Evolutionary conservation across 2,113 vertebrate species (phyloP).

Genomic region (Melospiza melodia): DNA sequence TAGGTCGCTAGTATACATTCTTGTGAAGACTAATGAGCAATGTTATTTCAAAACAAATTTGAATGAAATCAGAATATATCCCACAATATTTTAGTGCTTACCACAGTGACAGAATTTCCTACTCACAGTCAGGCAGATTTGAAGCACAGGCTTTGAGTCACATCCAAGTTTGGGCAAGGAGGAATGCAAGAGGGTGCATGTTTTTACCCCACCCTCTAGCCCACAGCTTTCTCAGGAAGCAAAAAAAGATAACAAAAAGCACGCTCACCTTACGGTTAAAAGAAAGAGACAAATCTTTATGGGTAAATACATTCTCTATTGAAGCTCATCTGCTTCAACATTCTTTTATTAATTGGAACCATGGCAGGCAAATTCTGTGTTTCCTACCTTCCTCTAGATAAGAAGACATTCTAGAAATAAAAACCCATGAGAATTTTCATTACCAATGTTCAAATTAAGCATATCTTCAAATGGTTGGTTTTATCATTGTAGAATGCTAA

Average conservation of each 20-base stretch:
- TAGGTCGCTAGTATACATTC: background rate
- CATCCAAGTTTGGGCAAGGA: background rate
- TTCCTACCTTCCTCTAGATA: background rate
- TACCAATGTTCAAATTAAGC: background rate
- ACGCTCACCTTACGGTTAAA: background rate
- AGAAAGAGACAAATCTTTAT: background rate
- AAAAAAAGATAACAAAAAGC: background rate
- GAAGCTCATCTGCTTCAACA: background rate
- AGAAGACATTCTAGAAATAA: slow-evolving; percentile 23
- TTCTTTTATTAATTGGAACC: slow-evolving; percentile 2
- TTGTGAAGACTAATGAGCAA: background rate
- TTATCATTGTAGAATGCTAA: background rate
- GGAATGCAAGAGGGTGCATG: background rate
- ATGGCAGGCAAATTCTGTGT: slow-evolving; percentile 1
- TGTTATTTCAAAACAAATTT: background rate
- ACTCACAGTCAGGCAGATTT: background rate
- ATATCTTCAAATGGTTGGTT: background rate
- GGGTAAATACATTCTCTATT: background rate
- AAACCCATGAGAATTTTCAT: background rate
- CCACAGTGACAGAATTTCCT: background rate
- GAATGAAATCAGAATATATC: background rate
- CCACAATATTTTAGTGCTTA: slow-evolving; percentile 12
- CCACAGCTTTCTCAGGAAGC: slow-evolving; percentile 20
- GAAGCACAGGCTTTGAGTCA: background rate
- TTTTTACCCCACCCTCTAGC: background rate